Evolutionary conservation across 2,888 invertebrate species (phyloP).

Genomic region (Plagodis dolabraria): DNA sequence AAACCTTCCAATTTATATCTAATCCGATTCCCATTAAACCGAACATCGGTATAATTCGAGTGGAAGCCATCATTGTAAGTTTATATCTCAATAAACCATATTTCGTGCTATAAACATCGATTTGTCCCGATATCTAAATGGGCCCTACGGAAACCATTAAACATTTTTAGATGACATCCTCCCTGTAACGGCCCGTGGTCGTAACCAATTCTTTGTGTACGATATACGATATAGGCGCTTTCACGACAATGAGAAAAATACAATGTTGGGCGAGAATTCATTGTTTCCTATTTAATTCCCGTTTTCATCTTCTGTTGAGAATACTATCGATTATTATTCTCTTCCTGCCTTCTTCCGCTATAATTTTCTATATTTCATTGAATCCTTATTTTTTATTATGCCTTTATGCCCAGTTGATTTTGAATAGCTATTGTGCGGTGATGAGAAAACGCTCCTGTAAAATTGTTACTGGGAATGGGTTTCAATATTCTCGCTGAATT

Average conservation of each 20-base stretch:
- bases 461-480: conserved; percentile 18
- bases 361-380: conserved; percentile 46
- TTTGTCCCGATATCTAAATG: conserved; percentile 61
- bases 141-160: conserved; percentile 63
- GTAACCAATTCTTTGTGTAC: conserved; percentile 44
- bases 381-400: conserved; percentile 45
- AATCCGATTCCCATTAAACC: conserved; percentile 48
- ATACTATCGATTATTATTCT: conserved; percentile 45
- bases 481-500: conserved; percentile 15
- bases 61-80: conserved; percentile 56
- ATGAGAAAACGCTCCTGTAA: conserved; percentile 35
- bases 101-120: conserved; percentile 64
- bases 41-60: conserved; percentile 53
- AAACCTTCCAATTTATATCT: conserved; percentile 35
- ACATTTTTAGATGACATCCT: conserved; percentile 60
- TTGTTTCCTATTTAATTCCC: conserved; percentile 52
- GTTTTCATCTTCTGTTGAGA: conserved; percentile 37
- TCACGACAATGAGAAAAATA: conserved; percentile 20
- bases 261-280: conserved; percentile 25
- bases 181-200: conserved; percentile 48
- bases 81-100: conserved; percentile 72
- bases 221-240: conserved; percentile 26
- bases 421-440: conserved; percentile 44
- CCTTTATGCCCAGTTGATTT: conserved; percentile 47
- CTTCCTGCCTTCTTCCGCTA: conserved; percentile 46